A percentile compares a stretch with the other conserved stretches of the same genome.
These are phyloP conservation scores for Dynastes grantii DNA, from an alignment of 2,888 invertebrate species.

Conservation along the genomic window DNA sequence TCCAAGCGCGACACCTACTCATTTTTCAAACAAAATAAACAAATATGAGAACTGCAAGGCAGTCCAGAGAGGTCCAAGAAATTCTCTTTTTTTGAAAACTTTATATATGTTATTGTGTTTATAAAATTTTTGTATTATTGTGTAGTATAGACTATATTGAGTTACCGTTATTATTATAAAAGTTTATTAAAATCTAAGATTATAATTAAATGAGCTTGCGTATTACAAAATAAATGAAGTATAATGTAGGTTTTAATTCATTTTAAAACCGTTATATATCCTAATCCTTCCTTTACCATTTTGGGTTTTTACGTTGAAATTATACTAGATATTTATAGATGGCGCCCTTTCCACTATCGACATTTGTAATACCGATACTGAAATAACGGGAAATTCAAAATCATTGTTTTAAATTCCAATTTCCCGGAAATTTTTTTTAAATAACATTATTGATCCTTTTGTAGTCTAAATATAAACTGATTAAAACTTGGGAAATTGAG, in stretches of 20 bases:
- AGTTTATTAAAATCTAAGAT: constrained; percentile 68
- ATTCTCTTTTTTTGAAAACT: constrained; percentile 52
- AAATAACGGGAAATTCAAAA: too few relatives aligned
- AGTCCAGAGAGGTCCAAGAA: constrained; percentile 48
- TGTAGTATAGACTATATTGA: constrained; percentile 68
- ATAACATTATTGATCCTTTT: too few relatives aligned
- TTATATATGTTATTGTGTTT: constrained; percentile 57
- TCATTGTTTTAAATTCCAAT: too few relatives aligned
- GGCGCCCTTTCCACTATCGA: too few relatives aligned
- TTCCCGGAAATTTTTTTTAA: too few relatives aligned
- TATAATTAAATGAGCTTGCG: constrained; percentile 70
- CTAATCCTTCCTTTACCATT: too few relatives aligned
- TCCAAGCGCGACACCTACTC: constrained; percentile 35
- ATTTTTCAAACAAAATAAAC: constrained; percentile 4
- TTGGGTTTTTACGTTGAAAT: too few relatives aligned
- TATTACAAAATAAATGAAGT: constrained; percentile 72
- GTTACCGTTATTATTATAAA: constrained; percentile 71
- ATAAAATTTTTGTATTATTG: constrained; percentile 65
- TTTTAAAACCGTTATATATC: not conserved
- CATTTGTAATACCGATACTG: too few relatives aligned
- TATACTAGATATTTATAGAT: too few relatives aligned
- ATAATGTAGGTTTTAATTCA: constrained; percentile 46
- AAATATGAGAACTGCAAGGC: constrained; percentile 44
- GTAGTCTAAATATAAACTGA: too few relatives aligned
- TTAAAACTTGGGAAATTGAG: too few relatives aligned